A percentile compares a stretch with the other conserved stretches of the same genome.
These are phyloP conservation scores for Empidonax traillii DNA, from an alignment of 2,113 vertebrate genomes.

Conservation along the genomic window DNA sequence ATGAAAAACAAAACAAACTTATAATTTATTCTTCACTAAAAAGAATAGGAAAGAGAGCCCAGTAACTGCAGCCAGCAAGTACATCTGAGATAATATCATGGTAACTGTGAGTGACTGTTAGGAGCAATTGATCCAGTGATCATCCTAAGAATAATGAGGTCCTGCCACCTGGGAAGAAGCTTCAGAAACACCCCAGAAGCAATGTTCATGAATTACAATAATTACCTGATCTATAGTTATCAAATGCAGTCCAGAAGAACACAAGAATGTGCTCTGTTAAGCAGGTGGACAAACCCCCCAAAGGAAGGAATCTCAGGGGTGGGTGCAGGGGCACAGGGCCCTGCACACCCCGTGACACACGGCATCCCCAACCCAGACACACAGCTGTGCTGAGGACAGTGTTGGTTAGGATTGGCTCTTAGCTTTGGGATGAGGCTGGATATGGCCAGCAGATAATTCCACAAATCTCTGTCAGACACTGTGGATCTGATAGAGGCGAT, in stretches of 20 bases:
- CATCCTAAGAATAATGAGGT: neutral
- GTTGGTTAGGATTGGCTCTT: neutral
- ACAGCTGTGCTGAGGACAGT: neutral
- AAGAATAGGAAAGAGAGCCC: neutral
- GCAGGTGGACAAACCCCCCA: neutral
- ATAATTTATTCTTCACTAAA: neutral
- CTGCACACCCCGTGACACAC: neutral
- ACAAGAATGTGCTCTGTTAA: neutral
- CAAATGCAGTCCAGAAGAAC: neutral
- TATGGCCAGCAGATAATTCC: neutral
- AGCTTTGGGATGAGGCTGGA: neutral
- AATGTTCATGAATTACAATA: neutral
- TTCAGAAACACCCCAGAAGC: neutral
- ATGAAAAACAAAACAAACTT: conserved; percentile 8
- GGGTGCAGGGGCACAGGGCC: neutral
- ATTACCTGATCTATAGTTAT: neutral
- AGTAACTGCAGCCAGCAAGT: neutral
- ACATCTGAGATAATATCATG: neutral
- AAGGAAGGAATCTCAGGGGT: fast-evolving
- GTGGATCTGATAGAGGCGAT: neutral
- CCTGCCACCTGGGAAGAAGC: neutral
- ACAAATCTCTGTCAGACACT: neutral
- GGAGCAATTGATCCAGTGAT: neutral
- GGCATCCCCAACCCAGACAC: neutral
- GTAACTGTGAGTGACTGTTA: neutral